Conservation (phyloP, 2,113 vertebrate species). For the Stictonetta naevosa region DNA sequence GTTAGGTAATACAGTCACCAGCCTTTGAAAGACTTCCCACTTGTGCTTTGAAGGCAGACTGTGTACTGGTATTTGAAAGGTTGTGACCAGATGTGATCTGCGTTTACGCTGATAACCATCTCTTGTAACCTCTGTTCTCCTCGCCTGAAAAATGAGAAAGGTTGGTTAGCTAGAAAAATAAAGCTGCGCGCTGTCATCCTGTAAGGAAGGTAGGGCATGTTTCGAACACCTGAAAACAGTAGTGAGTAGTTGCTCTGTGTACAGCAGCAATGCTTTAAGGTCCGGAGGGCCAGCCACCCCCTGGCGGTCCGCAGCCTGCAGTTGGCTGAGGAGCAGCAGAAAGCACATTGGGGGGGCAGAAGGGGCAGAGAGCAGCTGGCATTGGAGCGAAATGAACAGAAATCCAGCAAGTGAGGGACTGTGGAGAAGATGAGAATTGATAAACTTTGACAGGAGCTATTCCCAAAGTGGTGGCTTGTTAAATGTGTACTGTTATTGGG, state of each 20-base stretch:
- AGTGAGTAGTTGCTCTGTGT: not conserved
- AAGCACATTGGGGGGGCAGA: not conserved
- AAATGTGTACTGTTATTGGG: not conserved
- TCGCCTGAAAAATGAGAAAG: not conserved
- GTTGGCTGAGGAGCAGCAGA: not conserved
- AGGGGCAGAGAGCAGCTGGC: not conserved
- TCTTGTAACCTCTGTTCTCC: not conserved
- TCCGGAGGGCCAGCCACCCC: not conserved
- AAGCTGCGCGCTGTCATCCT: not conserved
- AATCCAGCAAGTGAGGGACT: not conserved
- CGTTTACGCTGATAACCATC: rapidly evolving
- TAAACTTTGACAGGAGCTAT: not conserved
- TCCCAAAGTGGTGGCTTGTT: not conserved
- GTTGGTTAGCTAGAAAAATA: not conserved
- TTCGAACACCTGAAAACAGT: not conserved
- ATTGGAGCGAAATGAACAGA: not conserved
- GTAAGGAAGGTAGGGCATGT: not conserved
- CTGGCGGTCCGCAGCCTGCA: no score
- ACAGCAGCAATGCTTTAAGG: not conserved
- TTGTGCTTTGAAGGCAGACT: not conserved
- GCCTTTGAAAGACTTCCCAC: not conserved
- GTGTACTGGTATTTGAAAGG: not conserved
- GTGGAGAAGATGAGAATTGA: not conserved
- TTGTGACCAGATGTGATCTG: not conserved
- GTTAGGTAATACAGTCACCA: not conserved